Percentiles rank a stretch among this genome's conserved stretches.
Evolutionary conservation across 2,888 invertebrate species (phyloP).

Genomic region (Leuctra nigra): DNA sequence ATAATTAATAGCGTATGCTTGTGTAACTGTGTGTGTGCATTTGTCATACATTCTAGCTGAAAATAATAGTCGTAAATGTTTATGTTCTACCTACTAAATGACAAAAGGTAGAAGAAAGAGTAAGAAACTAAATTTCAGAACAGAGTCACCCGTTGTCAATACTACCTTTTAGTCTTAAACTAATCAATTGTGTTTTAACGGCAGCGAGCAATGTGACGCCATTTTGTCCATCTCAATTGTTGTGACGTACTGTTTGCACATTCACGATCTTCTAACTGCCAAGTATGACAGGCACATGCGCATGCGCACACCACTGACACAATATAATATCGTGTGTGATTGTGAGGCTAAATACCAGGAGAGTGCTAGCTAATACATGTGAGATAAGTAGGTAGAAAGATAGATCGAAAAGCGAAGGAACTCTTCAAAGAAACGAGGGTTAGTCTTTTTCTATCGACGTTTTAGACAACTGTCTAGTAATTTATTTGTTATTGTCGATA

Average conservation of each 20-base stretch:
- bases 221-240: neutral
- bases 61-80: conserved; percentile 25
- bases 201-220: neutral
- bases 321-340: too few species aligned
- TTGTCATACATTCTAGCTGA: conserved; percentile 22
- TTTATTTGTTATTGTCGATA: conserved; percentile 14
- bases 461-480: conserved; percentile 11
- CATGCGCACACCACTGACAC: neutral
- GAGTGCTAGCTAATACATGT: neutral
- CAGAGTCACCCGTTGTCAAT: conserved; percentile 4
- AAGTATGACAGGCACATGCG: neutral
- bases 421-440: neutral
- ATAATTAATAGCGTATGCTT: conserved; percentile 29
- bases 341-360: neutral
- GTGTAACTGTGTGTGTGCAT: conserved; percentile 28
- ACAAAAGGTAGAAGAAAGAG: neutral
- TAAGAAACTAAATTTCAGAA: neutral
- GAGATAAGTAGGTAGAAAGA: neutral
- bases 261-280: neutral
- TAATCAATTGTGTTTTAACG: neutral
- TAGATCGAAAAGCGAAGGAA: neutral
- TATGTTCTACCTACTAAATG: conserved; percentile 14
- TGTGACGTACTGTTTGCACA: neutral
- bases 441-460: conserved; percentile 14
- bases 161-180: too few species aligned